Percentiles rank a stretch among this genome's conserved stretches.
These are phyloP conservation scores for Bradypodion ventrale DNA, from an alignment of 2,797 vertebrate species.

Conservation along the genomic window DNA sequence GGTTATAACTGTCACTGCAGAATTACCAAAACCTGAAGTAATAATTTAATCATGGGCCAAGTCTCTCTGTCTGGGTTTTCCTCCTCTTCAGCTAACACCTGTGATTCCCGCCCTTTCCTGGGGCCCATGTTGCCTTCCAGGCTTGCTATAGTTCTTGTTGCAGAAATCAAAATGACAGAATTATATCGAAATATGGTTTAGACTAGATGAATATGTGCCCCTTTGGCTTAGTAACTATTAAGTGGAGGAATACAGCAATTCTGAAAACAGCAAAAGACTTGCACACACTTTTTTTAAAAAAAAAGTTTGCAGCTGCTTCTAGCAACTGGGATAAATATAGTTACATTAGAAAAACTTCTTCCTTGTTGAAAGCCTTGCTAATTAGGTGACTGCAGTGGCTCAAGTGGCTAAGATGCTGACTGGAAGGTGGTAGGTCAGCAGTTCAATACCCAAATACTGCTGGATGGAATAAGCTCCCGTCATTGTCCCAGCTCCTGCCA, in stretches of 20 bases:
- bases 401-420: too few species aligned
- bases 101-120: constrained; percentile 2
- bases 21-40: constrained; percentile 9
- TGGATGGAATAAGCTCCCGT: too few species aligned
- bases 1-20: constrained; percentile 8
- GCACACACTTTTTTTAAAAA: neutral
- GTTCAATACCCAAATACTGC: too few species aligned
- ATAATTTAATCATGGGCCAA: neutral
- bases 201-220: constrained; percentile 56
- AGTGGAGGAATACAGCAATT: constrained; percentile 36
- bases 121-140: constrained; percentile 53
- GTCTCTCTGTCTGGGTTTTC: neutral
- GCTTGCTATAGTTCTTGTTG: constrained; percentile 52
- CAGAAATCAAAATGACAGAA: constrained; percentile 64
- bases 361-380: constrained; percentile 9
- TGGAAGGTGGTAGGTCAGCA: too few species aligned
- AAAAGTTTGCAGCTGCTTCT: constrained; percentile 55
- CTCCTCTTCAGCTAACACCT: constrained; percentile 43
- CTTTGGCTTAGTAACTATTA: constrained; percentile 21
- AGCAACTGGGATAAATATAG: constrained; percentile 57
- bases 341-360: constrained; percentile 29
- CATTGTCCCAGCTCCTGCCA: too few species aligned
- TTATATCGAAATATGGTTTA: constrained; percentile 58
- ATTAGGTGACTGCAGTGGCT: too few species aligned
- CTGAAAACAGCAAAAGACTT: constrained; percentile 29